phyloP scores from a whole-genome alignment of 2,113 vertebrate species.

The Datnioides undecimradiatus region DNA sequence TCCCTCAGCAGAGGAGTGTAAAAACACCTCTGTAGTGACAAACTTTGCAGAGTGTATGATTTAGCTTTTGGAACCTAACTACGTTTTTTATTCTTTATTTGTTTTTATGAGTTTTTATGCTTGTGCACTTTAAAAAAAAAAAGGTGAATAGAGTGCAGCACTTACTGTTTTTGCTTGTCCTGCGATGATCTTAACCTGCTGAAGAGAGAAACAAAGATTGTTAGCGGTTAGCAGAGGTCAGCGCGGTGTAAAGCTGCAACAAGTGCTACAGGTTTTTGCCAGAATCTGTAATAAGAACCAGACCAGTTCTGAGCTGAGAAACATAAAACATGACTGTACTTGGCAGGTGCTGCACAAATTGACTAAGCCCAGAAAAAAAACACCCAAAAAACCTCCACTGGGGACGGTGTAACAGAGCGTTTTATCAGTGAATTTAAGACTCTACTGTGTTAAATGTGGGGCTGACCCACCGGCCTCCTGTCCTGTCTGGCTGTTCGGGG shows the following conservation, averaged over 20 bases:
- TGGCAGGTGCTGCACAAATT: slow-evolving; percentile 47
- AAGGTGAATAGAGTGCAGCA: neutral
- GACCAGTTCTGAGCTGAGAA: slow-evolving; percentile 17
- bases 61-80: too few relatives aligned
- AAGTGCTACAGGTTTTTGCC: slow-evolving; percentile 18
- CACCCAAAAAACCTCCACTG: slow-evolving; percentile 4
- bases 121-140: neutral
- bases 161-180: slow-evolving; percentile 60
- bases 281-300: slow-evolving; percentile 48
- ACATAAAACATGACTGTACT: slow-evolving; percentile 32
- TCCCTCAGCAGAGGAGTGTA: too few relatives aligned
- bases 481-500: slow-evolving; percentile 16
- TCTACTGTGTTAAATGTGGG: slow-evolving; percentile 14
- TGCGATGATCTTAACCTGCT: slow-evolving; percentile 74
- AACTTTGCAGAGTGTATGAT: too few relatives aligned
- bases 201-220: slow-evolving; percentile 31
- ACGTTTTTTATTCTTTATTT: too few relatives aligned
- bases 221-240: slow-evolving; percentile 26
- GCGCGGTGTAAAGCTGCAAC: slow-evolving; percentile 13
- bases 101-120: neutral
- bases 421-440: slow-evolving; percentile 17
- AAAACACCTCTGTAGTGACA: too few relatives aligned
- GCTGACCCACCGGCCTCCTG: slow-evolving; percentile 24
- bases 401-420: neutral
- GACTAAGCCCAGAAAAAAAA: slow-evolving; percentile 17